A percentile compares a stretch with the other conserved stretches of the same genome.
Evolutionary conservation across 2,113 vertebrate genomes (phyloP).

Genomic region (Corydoras maculifer): DNA sequence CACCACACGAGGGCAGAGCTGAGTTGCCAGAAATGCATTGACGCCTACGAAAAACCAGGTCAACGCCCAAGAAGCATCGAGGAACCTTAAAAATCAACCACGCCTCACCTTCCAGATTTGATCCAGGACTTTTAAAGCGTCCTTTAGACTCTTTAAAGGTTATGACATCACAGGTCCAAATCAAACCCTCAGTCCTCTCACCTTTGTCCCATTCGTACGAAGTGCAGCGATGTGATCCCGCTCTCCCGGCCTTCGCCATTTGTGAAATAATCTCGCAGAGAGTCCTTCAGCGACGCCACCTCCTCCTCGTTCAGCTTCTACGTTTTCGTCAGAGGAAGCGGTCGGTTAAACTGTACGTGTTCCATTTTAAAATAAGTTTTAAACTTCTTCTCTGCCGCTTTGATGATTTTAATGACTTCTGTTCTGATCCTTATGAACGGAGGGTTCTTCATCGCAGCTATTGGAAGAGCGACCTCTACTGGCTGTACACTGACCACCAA

Average conservation of each 20-base stretch:
- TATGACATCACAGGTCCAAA: neutral
- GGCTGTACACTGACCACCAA: too few species aligned
- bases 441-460: too few species aligned
- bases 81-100: neutral
- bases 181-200: slow-evolving; percentile 37
- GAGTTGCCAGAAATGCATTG: neutral
- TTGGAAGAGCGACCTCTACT: too few species aligned
- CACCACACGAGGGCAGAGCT: neutral
- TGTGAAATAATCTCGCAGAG: slow-evolving; percentile 74
- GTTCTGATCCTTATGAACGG: too few species aligned
- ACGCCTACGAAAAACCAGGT: neutral
- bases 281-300: slow-evolving; percentile 66
- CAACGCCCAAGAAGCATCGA: too few species aligned
- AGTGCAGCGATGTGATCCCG: slow-evolving; percentile 84
- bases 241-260: slow-evolving; percentile 76
- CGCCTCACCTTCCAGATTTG: neutral
- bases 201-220: slow-evolving; percentile 90
- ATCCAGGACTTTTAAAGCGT: too few species aligned
- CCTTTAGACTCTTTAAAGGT: too few species aligned
- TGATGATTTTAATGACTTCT: too few species aligned
- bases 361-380: too few species aligned
- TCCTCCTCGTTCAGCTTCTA: slow-evolving; percentile 81
- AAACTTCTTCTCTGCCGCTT: too few species aligned
- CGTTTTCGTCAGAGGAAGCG: neutral
- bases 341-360: too few species aligned